Base-by-base conservation (phyloP, 64 coral and sea anemone genomes). In the Montipora foliosa region DNA sequence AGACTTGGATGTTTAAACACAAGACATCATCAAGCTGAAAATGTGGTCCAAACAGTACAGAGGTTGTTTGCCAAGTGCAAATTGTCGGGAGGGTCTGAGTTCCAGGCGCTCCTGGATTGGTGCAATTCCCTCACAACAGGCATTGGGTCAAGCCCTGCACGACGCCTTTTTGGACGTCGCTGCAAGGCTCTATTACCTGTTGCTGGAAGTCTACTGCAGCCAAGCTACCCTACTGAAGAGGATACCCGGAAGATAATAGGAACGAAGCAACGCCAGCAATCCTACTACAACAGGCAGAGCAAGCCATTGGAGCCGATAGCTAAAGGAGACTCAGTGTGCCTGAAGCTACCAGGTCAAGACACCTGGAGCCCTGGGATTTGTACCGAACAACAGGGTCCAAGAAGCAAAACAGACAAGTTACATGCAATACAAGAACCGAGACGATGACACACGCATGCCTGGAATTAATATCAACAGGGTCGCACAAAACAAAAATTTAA, bases 271-370 rank as follows among this genome's bases (percentile, higher is more conserved):
- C 11, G 0, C 53, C 53, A 57, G 53, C 53, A 37, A 29, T 78
- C 59, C 74, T 89, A 89, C 74, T 89, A 89, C 74, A 53, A 89
- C 75, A 75, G 77, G 53, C 72, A 59, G 37, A 78, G 47, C 74
- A 78, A 62, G 74, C 74, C 87, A 46, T 78, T 89, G 87, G 50
- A 89, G 25, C 73, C 47, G 4, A 17, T 78, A 5, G 61, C 52
- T 87, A 24, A 49, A 22, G 29, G 84, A 22, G 44, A 87, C 68
- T 49, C 84, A 14, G 66, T 87, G 37, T 9, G 64, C 50, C 25
- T 71, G 62, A 87, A 73, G 16, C 25, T 71, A 72, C 84, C 84
- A 20, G 84, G 84, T 57, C 53, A 57, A 57, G 53, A 57, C 53
- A 57, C 11, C 53, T 57, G 53, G 53, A 57, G 2, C 53, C 53